Base-by-base conservation (phyloP, 2,888 invertebrate species). In the Leuctra nigra region DNA sequence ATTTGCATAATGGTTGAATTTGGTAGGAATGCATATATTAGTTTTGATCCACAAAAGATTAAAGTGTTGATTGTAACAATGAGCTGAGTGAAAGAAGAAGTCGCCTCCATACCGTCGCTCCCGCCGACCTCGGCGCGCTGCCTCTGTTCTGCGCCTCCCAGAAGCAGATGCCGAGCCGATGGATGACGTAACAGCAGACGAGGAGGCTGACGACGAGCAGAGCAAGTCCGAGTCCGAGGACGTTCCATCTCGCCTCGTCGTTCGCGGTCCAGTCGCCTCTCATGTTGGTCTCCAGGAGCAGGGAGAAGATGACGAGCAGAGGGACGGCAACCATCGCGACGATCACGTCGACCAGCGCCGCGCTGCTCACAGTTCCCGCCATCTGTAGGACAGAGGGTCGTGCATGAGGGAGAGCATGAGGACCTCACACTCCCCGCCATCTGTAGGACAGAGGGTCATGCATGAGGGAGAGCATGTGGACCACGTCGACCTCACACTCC, bases 131-230 rank as follows among this genome's bases (percentile, higher is more conserved):
- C 11, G 47, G 24, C 18, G 25, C 53, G n/a, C 18, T 24, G 24
- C 25, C 16, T 18, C 44, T 24, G 23, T 53, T 48, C 24, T 57
- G 57, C 23, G 54, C 50, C 35, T 54, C 25, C 74, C 74, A 73
- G 38, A 73, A 66, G 63, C 73, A 74, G 11, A 73, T 70, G 39
- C 74, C 74, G 68, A 74, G 70, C 52, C 74, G 69, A 59, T 73
- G 73, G 1, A 73, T 73, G 2, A 74, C 72, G 67, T 74, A 74
- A 57, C 72, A 72, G 54, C 73, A 74, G 54, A 74, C 72, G 52
- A 73, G 66, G 13, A 74, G 65, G 48, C 72, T 72, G 18, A 74
- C 69, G 13, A 72, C 61, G 14, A 74, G 64, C 68, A 74, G 69
- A 11, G 72, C 71, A 54, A 74, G 66, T 18, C 73, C 74, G 23